A percentile compares a stretch with the other conserved stretches of the same genome.
phyloP scores from a whole-genome alignment of 2,113 vertebrate genomes.

The Mugil cephalus region DNA sequence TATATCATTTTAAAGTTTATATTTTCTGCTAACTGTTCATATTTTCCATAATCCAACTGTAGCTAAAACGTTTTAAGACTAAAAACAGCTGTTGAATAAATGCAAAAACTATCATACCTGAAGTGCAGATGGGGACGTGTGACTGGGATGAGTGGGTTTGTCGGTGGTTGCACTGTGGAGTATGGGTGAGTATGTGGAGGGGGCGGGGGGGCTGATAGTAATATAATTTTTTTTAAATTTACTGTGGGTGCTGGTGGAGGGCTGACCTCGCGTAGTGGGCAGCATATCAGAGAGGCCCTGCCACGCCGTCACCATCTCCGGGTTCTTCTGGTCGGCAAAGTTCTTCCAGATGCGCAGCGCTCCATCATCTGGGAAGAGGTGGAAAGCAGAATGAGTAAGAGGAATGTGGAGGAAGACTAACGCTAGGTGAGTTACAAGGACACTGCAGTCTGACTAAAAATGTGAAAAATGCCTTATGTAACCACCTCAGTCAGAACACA shows the following conservation, averaged over 20 bases:
- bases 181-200: conserved; percentile 16
- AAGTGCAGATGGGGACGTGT: neutral
- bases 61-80: neutral
- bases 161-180: neutral
- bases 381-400: neutral
- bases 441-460: too few species aligned
- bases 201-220: conserved; percentile 4
- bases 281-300: conserved; percentile 99
- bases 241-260: conserved; percentile 66
- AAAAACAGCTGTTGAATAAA: too few species aligned
- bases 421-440: too few species aligned
- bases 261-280: conserved; percentile 94
- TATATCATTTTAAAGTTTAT: too few species aligned
- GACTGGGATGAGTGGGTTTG: conserved; percentile 13
- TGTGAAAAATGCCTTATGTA: too few species aligned
- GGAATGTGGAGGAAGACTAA: neutral
- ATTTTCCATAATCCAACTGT: too few species aligned
- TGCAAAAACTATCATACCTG: neutral
- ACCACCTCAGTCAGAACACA: too few species aligned
- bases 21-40: neutral
- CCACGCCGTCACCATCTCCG: conserved; percentile 99
- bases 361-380: conserved; percentile 88
- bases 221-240: conserved; percentile 65
- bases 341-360: conserved; percentile 98
- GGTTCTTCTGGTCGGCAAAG: conserved; percentile 97